phyloP scores from a whole-genome alignment of 2,113 vertebrate species.

The Clarias batrachus region DNA sequence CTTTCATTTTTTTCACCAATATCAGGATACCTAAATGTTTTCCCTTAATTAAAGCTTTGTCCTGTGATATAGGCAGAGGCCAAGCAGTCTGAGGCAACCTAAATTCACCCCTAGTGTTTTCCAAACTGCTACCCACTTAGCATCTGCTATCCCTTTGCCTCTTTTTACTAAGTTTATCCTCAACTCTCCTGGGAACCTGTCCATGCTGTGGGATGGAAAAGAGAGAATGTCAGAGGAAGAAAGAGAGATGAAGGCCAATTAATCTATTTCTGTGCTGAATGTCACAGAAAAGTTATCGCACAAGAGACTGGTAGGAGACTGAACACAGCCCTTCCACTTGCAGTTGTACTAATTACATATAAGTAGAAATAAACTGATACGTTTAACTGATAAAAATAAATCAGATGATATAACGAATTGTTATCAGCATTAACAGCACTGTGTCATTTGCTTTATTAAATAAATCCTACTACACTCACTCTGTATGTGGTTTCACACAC shows the following conservation, averaged over 20 bases:
- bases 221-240: conserved; percentile 21
- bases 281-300: not conserved
- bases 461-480: not conserved
- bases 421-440: not conserved
- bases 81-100: conserved; percentile 38
- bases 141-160: conserved; percentile 29
- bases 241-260: conserved; percentile 20
- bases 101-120: conserved; percentile 37
- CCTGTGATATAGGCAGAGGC: conserved; percentile 4
- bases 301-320: not conserved
- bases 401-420: not conserved
- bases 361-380: not conserved
- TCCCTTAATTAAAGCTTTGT: conserved; percentile 15
- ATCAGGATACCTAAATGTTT: conserved; percentile 24
- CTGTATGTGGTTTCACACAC: not conserved
- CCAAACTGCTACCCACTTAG: conserved; percentile 24
- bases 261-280: conserved; percentile 6
- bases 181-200: conserved; percentile 15
- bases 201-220: conserved; percentile 4
- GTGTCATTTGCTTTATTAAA: not conserved
- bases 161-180: conserved; percentile 36
- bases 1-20: conserved; percentile 33
- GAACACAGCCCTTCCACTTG: not conserved
- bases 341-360: not conserved
- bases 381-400: not conserved